phyloP scores from a whole-genome alignment of 2,113 vertebrate species.

The Nothobranchius kuhntae region DNA sequence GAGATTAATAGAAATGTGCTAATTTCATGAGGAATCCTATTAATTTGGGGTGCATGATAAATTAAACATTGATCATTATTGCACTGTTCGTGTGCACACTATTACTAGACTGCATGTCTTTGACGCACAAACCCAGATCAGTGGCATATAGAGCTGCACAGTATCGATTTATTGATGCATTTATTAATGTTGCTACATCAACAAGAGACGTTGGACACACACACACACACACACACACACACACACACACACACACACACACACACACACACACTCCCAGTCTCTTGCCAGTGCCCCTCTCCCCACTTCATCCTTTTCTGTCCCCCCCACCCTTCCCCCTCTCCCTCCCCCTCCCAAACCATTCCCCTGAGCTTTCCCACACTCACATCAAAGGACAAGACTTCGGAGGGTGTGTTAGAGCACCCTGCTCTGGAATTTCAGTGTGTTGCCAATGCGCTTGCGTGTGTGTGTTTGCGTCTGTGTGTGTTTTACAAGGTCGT shows the following conservation, averaged over 20 bases:
- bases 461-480: conserved; percentile 41
- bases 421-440: conserved; percentile 73
- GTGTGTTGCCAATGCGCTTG: conserved; percentile 52
- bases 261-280: not conserved
- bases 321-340: not conserved
- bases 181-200: too few species aligned
- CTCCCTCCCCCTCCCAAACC: conserved; percentile 52
- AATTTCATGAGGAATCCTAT: too few species aligned
- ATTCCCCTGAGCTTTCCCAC: conserved; percentile 78
- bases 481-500: conserved; percentile 72
- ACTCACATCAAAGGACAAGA: conserved; percentile 75
- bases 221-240: too few species aligned
- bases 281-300: conserved; percentile 9
- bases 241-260: too few species aligned
- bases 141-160: too few species aligned
- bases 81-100: too few species aligned
- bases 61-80: too few species aligned
- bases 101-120: too few species aligned
- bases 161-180: too few species aligned
- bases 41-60: too few species aligned
- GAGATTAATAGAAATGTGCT: not conserved
- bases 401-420: conserved; percentile 72
- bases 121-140: too few species aligned
- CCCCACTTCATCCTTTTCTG: not conserved
- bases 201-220: too few species aligned